Base-by-base conservation (phyloP, 2,113 vertebrate species). In the Leptosomus discolor region DNA sequence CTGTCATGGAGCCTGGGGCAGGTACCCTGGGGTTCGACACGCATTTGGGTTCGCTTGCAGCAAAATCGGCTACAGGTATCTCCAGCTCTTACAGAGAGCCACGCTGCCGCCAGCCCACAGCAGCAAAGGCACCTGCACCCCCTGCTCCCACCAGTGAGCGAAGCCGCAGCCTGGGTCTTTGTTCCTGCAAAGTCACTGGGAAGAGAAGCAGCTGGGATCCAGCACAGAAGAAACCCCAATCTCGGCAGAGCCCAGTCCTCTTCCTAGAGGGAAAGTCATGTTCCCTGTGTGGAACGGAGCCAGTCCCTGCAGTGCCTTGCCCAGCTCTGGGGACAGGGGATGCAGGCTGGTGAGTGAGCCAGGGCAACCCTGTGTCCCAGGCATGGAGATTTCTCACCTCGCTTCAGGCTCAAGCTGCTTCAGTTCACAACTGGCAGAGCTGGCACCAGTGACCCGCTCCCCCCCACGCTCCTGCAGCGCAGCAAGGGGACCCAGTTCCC, bases 111-210 rank as follows among this genome's bases (percentile, higher is more conserved):
- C 85, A 85, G 64, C 20, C 32, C 3, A 2, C 12, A 15, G 64
- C 8, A 77, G 24, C 18, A 85, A 51, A 43, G 51, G 57, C 68
- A 9, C 13, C 53, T 9, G 26, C 6, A 43, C 2, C 11, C 41
- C 23, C 22, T 21, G 58, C n/a, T 67, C 34, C 48, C 2, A 0
- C 0, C 22, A 15, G 32, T 0, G 9, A 19, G 19, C 27, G 65
- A 18, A 36, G 73, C 32, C 2, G 0, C 51, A 46, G 50, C 36
- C 18, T 1, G 2, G 21, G 43, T 54, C 34, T 48, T 24, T 51
- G 36, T 22, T 36, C 57, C 70, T 77, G 67, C 67, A 54, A 56
- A 77, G 50, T 5, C 54, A 73, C 34, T 1, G 4, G 34, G 56
- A 51, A 61, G n/a, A 51, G 58, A 41, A 50, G 30, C 26, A n/a